Evolutionary conservation across 2,797 vertebrate genomes (phyloP).

Genomic region (Danio kyathit): DNA sequence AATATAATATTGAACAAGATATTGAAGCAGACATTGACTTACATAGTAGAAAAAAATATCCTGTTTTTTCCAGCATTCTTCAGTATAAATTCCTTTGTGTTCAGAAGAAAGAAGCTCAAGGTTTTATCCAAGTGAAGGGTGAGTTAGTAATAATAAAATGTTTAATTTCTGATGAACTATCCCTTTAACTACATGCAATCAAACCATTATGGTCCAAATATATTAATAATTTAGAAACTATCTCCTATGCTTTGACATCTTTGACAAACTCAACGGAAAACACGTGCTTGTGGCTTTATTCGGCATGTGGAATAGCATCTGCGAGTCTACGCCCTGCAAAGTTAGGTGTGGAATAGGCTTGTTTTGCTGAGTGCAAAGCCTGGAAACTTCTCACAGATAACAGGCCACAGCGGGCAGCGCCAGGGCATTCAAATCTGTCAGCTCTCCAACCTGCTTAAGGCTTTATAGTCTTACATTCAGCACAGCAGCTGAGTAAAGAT

Average conservation of each 20-base stretch:
- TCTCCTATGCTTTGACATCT: background rate
- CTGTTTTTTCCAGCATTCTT: no score
- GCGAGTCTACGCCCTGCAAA: conserved; percentile 46
- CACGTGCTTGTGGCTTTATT: conserved; percentile 62
- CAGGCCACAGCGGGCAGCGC: conserved; percentile 1
- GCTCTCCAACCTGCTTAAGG: conserved; percentile 21
- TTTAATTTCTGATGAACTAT: no score
- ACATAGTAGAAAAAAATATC: no score
- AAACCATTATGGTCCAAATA: background rate
- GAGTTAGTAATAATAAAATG: no score
- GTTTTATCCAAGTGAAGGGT: no score
- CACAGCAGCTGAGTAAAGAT: background rate
- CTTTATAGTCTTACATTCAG: conserved; percentile 5
- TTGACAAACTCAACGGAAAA: conserved; percentile 69
- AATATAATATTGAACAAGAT: no score
- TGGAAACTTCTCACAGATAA: conserved; percentile 28
- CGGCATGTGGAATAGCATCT: conserved; percentile 57
- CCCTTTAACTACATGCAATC: no score
- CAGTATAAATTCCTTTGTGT: no score
- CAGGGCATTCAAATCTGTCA: conserved; percentile 22
- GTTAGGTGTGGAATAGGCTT: conserved; percentile 62
- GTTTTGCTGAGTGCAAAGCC: conserved; percentile 66
- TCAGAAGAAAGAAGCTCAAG: no score
- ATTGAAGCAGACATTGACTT: no score
- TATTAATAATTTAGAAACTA: conserved; percentile 39